These are phyloP conservation scores for Drosophila virilis DNA, from an alignment of 1,140 invertebrate genomes.

Conservation along the genomic window DNA sequence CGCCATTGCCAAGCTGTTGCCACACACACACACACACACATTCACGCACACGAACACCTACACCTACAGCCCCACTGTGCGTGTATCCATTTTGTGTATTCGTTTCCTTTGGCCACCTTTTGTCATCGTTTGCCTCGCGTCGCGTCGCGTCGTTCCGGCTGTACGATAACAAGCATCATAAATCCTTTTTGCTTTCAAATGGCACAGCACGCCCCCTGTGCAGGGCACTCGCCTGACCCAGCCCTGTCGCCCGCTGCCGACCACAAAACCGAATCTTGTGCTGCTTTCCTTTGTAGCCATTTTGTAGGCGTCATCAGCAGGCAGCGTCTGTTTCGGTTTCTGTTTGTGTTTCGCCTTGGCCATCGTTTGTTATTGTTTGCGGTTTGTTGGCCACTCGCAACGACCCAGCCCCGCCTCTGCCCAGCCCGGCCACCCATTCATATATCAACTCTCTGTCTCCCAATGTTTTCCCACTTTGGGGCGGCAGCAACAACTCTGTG, in stretches of 20 bases:
- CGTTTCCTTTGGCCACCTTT: slow-evolving; percentile 59
- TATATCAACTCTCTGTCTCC: slow-evolving; percentile 47
- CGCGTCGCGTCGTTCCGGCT: slow-evolving; percentile 45
- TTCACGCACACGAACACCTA: no score
- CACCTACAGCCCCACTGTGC: neutral
- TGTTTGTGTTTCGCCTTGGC: slow-evolving; percentile 48
- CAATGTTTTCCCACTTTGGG: neutral
- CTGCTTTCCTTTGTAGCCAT: slow-evolving; percentile 33
- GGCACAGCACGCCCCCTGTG: slow-evolving; percentile 50
- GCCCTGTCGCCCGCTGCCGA: neutral
- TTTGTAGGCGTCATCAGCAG: slow-evolving; percentile 51
- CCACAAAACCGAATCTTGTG: neutral
- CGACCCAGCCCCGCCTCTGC: slow-evolving; percentile 1
- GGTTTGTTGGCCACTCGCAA: slow-evolving; percentile 64
- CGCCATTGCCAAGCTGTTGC: slow-evolving; percentile 47
- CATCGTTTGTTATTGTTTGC: slow-evolving; percentile 82
- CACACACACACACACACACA: slow-evolving; percentile 3
- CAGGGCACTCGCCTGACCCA: neutral
- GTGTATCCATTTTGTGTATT: slow-evolving; percentile 12
- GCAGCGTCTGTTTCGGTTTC: slow-evolving; percentile 65
- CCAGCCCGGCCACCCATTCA: slow-evolving; percentile 25
- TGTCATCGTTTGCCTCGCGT: slow-evolving; percentile 68
- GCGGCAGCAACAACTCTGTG: slow-evolving; percentile 1
- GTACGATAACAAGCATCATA: slow-evolving; percentile 80
- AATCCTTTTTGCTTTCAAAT: slow-evolving; percentile 77